phyloP scores from a whole-genome alignment of 1,140 invertebrate genomes.

The Aphaenogaster floridana region DNA sequence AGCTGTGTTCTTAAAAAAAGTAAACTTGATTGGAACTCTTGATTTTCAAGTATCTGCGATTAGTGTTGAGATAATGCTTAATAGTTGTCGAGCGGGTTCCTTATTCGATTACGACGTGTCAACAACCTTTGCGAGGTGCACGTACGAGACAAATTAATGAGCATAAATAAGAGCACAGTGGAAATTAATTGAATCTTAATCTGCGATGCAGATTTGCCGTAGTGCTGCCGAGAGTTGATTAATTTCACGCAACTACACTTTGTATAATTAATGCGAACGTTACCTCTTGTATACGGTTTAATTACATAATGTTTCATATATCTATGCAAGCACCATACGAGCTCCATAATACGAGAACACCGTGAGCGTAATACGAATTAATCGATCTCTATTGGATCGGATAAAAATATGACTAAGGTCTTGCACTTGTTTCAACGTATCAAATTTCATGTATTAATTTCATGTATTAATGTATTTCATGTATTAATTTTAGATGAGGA shows the following conservation, averaged over 20 bases:
- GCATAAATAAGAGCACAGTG: conserved; percentile 47
- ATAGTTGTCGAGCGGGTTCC: conserved; percentile 40
- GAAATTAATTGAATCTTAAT: conserved; percentile 58
- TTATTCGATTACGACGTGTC: conserved; percentile 57
- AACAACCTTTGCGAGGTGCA: conserved; percentile 34
- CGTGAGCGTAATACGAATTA: conserved; percentile 1
- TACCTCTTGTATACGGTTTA: conserved; percentile 19
- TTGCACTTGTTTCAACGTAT: not conserved
- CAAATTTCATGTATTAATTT: not conserved
- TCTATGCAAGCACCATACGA: not conserved
- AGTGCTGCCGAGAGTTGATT: conserved; percentile 20
- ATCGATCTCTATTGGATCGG: conserved; percentile 7
- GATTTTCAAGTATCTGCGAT: conserved; percentile 26
- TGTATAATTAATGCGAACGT: conserved; percentile 45
- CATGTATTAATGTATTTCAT: too few relatives aligned
- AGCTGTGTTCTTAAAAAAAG: not conserved
- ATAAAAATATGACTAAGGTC: not conserved
- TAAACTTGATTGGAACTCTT: not conserved
- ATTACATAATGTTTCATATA: conserved; percentile 52
- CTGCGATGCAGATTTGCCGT: conserved; percentile 46
- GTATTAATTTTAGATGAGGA: too few relatives aligned
- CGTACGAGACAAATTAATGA: conserved; percentile 51
- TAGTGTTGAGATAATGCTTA: conserved; percentile 18
- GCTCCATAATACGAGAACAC: conserved; percentile 3
- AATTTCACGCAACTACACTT: conserved; percentile 46